Evolutionary conservation across 2,888 invertebrate genomes (phyloP).

Genomic region (Cetonia aurata): DNA sequence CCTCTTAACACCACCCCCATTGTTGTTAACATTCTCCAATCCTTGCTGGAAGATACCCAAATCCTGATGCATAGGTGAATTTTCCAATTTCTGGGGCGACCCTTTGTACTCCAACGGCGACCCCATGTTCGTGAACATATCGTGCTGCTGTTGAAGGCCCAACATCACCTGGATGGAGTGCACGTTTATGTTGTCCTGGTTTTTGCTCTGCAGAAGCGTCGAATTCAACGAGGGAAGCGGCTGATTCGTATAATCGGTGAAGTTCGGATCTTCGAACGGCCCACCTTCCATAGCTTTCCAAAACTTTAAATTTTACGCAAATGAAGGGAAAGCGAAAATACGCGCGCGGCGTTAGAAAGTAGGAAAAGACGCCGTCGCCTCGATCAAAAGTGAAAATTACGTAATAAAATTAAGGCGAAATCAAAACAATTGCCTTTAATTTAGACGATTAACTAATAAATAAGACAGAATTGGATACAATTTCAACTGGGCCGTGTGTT

Average conservation of each 20-base stretch:
- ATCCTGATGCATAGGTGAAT: constrained; percentile 67
- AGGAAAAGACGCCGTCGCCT: constrained; percentile 38
- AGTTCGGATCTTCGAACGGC: constrained; percentile 81
- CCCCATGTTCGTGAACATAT: constrained; percentile 66
- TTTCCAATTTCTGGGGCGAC: constrained; percentile 64
- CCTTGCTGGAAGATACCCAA: constrained; percentile 56
- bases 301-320: constrained; percentile 33
- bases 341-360: constrained; percentile 28
- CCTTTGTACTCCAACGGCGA: constrained; percentile 67
- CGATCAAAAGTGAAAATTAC: constrained; percentile 52
- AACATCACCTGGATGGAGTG: constrained; percentile 79
- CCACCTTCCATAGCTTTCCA: constrained; percentile 74
- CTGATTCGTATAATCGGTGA: constrained; percentile 78
- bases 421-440: constrained; percentile 64
- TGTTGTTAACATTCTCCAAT: constrained; percentile 57
- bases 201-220: constrained; percentile 61
- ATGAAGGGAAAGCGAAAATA: constrained; percentile 15
- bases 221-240: constrained; percentile 65
- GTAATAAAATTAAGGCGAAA: constrained; percentile 57
- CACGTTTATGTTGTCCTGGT: constrained; percentile 69
- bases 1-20: constrained; percentile 60
- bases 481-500: constrained; percentile 58
- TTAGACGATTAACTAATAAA: constrained; percentile 55
- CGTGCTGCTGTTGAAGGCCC: constrained; percentile 70
- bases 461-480: constrained; percentile 58